Percentiles rank a stretch among this genome's conserved stretches.
phyloP scores from a whole-genome alignment of 2,113 vertebrate species.

The Psilopsiagon aurifrons region DNA sequence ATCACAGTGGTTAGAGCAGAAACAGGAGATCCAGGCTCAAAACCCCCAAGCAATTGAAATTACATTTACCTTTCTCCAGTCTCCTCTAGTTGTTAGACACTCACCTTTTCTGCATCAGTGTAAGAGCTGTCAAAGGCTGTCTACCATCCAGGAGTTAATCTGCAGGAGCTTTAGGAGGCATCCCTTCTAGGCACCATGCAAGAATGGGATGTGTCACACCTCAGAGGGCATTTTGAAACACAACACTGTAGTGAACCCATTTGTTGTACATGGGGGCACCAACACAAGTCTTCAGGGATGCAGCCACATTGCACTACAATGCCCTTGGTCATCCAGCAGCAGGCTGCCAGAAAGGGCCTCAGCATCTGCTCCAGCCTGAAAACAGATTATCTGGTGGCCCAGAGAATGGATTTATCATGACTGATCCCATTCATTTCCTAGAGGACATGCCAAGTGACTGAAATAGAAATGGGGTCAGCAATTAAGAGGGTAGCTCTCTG shows the following conservation, averaged over 20 bases:
- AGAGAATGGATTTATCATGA: slow-evolving; percentile 19
- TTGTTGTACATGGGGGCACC: neutral
- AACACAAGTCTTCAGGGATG: neutral
- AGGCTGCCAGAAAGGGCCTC: neutral
- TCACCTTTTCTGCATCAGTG: neutral
- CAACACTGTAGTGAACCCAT: neutral
- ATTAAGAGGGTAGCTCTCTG: slow-evolving; percentile 22
- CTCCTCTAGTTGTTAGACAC: neutral
- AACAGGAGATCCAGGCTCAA: neutral
- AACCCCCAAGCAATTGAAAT: neutral
- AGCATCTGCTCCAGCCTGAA: neutral
- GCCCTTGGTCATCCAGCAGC: neutral
- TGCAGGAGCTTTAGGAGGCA: neutral
- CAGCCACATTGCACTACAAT: neutral
- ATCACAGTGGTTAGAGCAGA: neutral
- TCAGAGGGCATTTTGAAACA: neutral
- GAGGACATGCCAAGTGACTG: neutral
- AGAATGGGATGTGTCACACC: neutral
- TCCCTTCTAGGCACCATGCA: neutral
- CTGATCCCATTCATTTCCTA: slow-evolving; percentile 41
- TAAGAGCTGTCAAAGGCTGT: neutral
- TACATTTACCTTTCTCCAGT: neutral
- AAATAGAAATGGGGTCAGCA: slow-evolving; percentile 62
- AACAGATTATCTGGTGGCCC: slow-evolving; percentile 42
- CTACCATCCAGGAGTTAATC: neutral